Evolutionary conservation across 2,797 vertebrate species (phyloP), one percentile per base, ranked within the genome.

Genomic region (Dendrocincla tyrannina): DNA sequence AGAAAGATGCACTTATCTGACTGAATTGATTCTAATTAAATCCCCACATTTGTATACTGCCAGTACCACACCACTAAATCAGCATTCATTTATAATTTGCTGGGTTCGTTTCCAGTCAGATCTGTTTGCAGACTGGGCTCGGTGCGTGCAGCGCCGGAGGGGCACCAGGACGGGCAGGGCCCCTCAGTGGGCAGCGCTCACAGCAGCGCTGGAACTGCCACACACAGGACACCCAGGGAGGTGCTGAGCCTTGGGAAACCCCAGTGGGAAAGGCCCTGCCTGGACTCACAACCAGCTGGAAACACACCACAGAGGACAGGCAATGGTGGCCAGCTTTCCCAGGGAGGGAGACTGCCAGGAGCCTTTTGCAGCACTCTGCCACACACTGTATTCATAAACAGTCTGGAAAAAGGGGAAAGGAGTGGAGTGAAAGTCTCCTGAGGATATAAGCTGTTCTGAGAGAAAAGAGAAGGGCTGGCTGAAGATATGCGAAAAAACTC

Each of bases 161-260:
- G 32, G 35, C n/a, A 73, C 32, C 50, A 27, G 69, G 32, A 33
- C 3, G 0, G 1, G 16, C 47, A 56, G 47, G 39, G 27, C 19
- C 53, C 13, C 50, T 25, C 37, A 0, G 0, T 2, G 1, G 8
- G 18, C 44, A 37, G 37, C 0, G 0, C 0, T 53, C 28, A 7
- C 0, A 6, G 87, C 50, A 11, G 24, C 1, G 17, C 23, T 0
- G 0, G 12, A 66, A 42, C 37, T 2, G 30, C 46, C 1, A 1
- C 2, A 28, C 30, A 12, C 15, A 3, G 20, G n/a, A 1, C 2
- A 47, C 6, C 12, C 7, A 2, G 55, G n/a, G 1, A 41, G 37
- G 15, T 3, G 8, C 56, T 4, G 37, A 62, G 11, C 33, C 27
- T 25, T 12, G 0, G 2, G 28, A 56, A 69, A 76, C 24, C 33